These are phyloP conservation scores for Chironomus tepperi DNA, from an alignment of 1,140 invertebrate genomes.

Conservation along the genomic window DNA sequence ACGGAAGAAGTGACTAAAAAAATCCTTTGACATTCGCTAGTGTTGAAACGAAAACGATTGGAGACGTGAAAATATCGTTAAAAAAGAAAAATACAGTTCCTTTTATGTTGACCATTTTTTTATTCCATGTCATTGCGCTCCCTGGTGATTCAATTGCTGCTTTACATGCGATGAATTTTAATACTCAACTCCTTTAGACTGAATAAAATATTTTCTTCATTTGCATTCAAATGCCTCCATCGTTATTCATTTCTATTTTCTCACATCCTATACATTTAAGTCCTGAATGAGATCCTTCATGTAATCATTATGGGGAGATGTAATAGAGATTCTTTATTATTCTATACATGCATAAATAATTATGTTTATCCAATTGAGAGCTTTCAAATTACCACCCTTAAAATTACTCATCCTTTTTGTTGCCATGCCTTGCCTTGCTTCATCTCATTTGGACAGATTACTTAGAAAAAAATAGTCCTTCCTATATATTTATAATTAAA, in stretches of 20 bases:
- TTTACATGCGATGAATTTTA: slow-evolving; percentile 8
- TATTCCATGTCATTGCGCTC: neutral
- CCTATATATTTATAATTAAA: neutral
- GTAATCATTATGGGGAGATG: neutral
- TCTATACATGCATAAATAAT: neutral
- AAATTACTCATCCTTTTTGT: neutral
- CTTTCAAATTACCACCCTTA: neutral
- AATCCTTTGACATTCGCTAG: neutral
- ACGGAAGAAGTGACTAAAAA: neutral
- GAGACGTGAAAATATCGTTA: neutral
- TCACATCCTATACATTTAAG: no score
- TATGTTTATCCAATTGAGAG: slow-evolving; percentile 6
- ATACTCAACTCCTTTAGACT: neutral
- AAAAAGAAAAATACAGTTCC: neutral
- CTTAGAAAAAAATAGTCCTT: no score
- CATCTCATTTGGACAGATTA: neutral
- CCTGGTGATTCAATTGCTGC: neutral
- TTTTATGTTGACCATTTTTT: slow-evolving; percentile 14
- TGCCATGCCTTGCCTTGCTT: no score
- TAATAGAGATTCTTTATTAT: neutral
- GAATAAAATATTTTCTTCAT: neutral
- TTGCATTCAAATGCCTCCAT: neutral
- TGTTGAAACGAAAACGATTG: neutral
- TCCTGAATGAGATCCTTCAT: neutral
- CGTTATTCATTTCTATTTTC: neutral